phyloP scores from a whole-genome alignment of 2,113 vertebrate species.

The Sinocyclocheilus anshuiensis region DNA sequence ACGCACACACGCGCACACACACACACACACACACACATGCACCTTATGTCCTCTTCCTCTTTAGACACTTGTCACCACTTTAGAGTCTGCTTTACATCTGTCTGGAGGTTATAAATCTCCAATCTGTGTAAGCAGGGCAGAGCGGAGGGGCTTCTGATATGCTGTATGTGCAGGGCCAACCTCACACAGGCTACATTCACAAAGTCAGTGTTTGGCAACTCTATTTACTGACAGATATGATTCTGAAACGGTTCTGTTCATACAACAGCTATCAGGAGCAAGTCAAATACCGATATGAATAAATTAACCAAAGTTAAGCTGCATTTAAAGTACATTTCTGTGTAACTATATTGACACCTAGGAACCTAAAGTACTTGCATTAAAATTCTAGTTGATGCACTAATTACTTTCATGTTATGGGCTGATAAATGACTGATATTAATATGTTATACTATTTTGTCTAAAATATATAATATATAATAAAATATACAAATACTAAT shows the following conservation, averaged over 20 bases:
- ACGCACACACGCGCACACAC: too few species aligned
- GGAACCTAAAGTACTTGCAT: too few species aligned
- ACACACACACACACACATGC: neutral
- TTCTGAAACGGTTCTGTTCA: neutral
- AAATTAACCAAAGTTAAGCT: neutral
- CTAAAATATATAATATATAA: too few species aligned
- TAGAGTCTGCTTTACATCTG: constrained; percentile 49
- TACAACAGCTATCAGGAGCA: neutral
- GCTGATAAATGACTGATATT: too few species aligned
- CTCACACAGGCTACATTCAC: constrained; percentile 6
- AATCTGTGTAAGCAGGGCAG: neutral
- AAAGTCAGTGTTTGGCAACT: neutral
- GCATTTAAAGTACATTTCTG: neutral
- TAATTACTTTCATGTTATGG: too few species aligned
- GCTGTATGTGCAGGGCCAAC: neutral
- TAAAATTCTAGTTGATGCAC: too few species aligned
- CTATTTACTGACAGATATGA: neutral
- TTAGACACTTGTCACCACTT: constrained; percentile 29
- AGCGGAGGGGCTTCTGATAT: neutral
- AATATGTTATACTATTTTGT: too few species aligned
- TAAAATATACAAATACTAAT: too few species aligned
- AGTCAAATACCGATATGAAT: neutral
- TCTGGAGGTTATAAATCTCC: constrained; percentile 41
- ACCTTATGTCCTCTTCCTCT: constrained; percentile 34
- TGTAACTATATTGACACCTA: too few species aligned